Conservation (phyloP, 1,140 invertebrate genomes). For the Eufriesea mexicana region DNA sequence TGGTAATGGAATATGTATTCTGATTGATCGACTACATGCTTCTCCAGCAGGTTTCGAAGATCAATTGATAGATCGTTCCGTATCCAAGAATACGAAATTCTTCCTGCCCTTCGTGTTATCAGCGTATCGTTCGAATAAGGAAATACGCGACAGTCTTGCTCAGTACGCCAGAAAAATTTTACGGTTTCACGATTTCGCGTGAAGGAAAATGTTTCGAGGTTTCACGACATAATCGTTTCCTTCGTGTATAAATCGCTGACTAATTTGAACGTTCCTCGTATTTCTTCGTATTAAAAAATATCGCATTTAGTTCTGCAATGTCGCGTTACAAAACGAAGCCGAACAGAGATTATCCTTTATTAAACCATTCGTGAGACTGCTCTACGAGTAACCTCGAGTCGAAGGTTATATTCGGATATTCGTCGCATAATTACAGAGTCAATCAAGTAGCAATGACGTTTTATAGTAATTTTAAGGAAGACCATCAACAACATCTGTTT, state of each 20-base stretch:
- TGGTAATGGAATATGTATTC: neutral
- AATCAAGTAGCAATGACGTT: no score
- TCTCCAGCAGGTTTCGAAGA: neutral
- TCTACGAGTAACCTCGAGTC: neutral
- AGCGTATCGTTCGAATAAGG: no score
- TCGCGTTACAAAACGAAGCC: no score
- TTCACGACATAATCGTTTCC: neutral
- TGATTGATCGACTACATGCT: neutral
- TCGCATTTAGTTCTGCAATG: neutral
- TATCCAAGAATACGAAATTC: no score
- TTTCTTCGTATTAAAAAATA: neutral
- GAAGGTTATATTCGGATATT: neutral
- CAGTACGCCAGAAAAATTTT: no score
- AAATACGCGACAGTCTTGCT: no score
- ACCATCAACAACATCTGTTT: no score
- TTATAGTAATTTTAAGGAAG: no score
- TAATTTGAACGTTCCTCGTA: neutral
- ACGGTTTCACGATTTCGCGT: no score
- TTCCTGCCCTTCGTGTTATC: no score
- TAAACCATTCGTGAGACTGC: neutral
- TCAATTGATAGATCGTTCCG: no score
- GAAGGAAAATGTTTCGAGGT: neutral
- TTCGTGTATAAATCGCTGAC: neutral
- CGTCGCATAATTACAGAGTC: neutral
- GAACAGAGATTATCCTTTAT: neutral